phyloP scores from a whole-genome alignment of 2,113 vertebrate genomes.

The Cnemophilus loriae region DNA sequence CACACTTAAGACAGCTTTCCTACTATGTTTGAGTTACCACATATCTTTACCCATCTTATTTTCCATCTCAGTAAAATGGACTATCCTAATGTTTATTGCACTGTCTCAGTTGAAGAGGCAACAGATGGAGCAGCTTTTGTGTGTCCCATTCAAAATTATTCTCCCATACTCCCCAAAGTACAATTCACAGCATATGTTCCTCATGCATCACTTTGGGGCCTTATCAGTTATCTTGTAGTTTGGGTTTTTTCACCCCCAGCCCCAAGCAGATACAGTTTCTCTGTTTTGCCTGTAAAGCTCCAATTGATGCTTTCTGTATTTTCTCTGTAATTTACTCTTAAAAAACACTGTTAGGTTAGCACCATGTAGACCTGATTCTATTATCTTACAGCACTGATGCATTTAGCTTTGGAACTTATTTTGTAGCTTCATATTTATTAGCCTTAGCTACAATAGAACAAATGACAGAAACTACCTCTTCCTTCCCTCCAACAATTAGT shows the following conservation, averaged over 20 bases:
- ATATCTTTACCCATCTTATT: neutral
- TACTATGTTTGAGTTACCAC: neutral
- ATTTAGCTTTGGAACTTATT: neutral
- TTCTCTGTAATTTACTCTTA: neutral
- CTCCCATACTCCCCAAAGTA: neutral
- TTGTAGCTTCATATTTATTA: neutral
- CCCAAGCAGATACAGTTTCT: neutral
- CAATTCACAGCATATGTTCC: neutral
- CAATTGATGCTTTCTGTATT: neutral
- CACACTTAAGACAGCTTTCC: neutral
- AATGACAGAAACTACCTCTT: neutral
- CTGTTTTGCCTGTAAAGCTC: neutral
- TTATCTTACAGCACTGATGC: neutral
- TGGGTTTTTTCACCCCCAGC: neutral
- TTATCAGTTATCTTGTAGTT: neutral
- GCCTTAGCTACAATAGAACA: neutral
- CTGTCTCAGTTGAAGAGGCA: neutral
- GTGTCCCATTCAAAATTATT: neutral
- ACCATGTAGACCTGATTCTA: neutral
- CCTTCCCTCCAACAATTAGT: accelerated
- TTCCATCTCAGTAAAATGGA: neutral
- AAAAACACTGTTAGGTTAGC: neutral
- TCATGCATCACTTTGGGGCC: neutral
- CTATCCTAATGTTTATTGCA: neutral
- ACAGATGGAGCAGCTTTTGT: neutral